Conservation (phyloP, 2,797 vertebrate species). For the Characodon lateralis region DNA sequence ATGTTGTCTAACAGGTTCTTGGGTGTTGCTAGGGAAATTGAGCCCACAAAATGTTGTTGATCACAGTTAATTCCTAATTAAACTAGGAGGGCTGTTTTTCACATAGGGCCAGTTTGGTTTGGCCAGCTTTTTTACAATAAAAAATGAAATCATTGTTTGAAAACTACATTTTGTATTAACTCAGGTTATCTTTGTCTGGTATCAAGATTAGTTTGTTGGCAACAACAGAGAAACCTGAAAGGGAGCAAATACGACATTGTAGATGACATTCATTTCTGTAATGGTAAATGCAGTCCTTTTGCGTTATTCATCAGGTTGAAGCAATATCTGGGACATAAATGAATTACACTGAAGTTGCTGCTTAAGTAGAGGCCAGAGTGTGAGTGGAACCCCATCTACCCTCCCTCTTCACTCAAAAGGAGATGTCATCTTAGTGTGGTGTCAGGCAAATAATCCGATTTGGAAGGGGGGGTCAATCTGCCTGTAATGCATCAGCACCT, state of each 20-base stretch:
- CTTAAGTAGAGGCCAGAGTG: constrained; percentile 78
- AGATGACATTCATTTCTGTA: constrained; percentile 81
- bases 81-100: neutral
- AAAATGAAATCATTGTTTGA: neutral
- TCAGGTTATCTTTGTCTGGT: neutral
- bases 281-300: constrained; percentile 74
- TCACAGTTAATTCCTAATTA: neutral
- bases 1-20: neutral
- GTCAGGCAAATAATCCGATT: constrained; percentile 85
- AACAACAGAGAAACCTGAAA: neutral
- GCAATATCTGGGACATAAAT: constrained; percentile 76
- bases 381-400: constrained; percentile 72
- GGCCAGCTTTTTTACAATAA: neutral
- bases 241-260: constrained; percentile 32
- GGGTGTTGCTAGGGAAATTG: neutral
- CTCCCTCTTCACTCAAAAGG: constrained; percentile 80
- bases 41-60: neutral
- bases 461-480: constrained; percentile 75
- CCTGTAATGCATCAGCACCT: constrained; percentile 82
- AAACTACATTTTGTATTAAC: neutral
- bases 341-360: constrained; percentile 76
- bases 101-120: neutral
- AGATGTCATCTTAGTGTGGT: constrained; percentile 82
- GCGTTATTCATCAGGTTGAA: constrained; percentile 76
- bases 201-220: neutral